Conservation (phyloP, 2,113 vertebrate genomes). For the Promerops cafer region DNA sequence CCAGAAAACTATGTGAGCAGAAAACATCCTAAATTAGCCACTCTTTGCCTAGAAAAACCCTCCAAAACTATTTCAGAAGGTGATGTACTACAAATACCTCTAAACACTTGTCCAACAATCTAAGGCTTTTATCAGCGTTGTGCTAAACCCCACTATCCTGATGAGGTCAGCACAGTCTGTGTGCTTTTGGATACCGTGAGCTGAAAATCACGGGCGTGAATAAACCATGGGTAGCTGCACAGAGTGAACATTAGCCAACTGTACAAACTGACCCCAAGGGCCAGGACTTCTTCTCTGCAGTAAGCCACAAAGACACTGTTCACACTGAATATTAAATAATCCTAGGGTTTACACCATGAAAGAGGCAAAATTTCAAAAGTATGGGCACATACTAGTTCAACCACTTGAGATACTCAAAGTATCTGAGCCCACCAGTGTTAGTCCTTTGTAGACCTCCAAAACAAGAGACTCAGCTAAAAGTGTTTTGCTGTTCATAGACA, state of each 20-base stretch:
- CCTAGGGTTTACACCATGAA: not conserved
- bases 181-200: not conserved
- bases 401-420: not conserved
- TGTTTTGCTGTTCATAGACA: not conserved
- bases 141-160: not conserved
- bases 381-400: not conserved
- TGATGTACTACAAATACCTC: not conserved
- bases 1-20: not conserved
- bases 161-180: not conserved
- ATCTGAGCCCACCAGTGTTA: not conserved
- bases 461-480: not conserved
- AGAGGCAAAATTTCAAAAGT: not conserved
- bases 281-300: not conserved
- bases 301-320: not conserved
- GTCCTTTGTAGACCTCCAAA: not conserved
- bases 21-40: not conserved
- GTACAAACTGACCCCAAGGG: not conserved
- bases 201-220: not conserved
- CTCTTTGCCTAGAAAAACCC: not conserved
- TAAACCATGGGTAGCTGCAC: not conserved
- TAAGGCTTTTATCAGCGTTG: not conserved
- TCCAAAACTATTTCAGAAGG: not conserved
- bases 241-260: not conserved
- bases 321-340: not conserved
- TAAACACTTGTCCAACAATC: not conserved